Evolutionary conservation across 2,888 invertebrate genomes (phyloP).

Genomic region (Frankliniella fusca): DNA sequence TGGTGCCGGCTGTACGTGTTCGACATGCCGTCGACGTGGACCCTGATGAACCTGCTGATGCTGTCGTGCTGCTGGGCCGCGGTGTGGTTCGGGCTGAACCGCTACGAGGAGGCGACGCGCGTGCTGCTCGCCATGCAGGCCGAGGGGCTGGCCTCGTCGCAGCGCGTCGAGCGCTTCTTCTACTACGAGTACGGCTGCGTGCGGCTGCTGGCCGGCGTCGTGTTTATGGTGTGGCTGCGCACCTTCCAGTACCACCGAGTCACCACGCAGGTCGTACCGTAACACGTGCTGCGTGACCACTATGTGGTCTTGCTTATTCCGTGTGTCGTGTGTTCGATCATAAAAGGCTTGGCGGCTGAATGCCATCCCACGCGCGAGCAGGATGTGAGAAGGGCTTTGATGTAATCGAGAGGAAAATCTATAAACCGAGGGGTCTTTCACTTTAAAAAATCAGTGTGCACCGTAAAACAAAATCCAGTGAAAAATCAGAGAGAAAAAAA

Average conservation of each 20-base stretch:
- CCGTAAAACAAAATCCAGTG: too few species aligned
- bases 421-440: too few species aligned
- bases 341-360: too few species aligned
- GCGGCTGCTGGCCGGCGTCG: not conserved
- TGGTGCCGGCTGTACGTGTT: not conserved
- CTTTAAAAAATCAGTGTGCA: too few species aligned
- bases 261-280: conserved; percentile 24
- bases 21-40: not conserved
- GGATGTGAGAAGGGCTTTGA: too few species aligned
- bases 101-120: not conserved
- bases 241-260: conserved; percentile 19
- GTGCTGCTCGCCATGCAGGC: conserved; percentile 13
- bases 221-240: not conserved
- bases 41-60: not conserved
- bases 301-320: too few species aligned
- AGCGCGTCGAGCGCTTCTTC: not conserved
- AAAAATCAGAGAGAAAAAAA: too few species aligned
- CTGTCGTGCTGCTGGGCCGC: not conserved
- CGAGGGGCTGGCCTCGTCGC: conserved; percentile 7
- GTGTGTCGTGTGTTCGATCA: too few species aligned
- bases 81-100: not conserved
- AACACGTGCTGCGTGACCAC: too few species aligned
- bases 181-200: not conserved
- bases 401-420: too few species aligned
- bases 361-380: too few species aligned